A percentile compares a stretch with the other conserved stretches of the same genome.
phyloP scores from a whole-genome alignment of 2,888 invertebrate genomes.

The Hypolimnas misippus region DNA sequence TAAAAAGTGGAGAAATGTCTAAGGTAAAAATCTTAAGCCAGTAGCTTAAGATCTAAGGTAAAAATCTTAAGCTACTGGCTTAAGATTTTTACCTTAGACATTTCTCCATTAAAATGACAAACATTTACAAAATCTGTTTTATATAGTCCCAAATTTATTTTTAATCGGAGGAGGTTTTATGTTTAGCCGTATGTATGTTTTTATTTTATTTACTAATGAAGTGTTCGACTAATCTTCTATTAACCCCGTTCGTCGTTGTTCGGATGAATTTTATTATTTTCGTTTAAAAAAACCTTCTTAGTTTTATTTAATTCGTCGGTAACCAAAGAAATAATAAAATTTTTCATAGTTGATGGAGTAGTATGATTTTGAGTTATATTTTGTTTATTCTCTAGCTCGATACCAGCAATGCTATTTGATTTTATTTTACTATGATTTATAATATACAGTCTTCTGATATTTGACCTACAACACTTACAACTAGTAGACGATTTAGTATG shows the following conservation, averaged over 20 bases:
- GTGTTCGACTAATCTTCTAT: constrained; percentile 2
- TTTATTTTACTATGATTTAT: constrained; percentile 35
- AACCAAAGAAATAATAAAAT: constrained; percentile 64
- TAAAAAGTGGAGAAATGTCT: too few species aligned
- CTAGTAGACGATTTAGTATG: constrained; percentile 50
- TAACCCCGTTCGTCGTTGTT: constrained; percentile 51
- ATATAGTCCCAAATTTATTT: too few species aligned
- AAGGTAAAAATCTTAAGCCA: too few species aligned
- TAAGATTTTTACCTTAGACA: too few species aligned
- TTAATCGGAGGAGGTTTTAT: too few species aligned
- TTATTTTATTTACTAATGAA: too few species aligned
- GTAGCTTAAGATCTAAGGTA: too few species aligned
- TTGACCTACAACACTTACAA: constrained; percentile 52
- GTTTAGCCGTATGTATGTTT: too few species aligned
- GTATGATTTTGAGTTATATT: constrained; percentile 8
- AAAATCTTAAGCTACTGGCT: too few species aligned
- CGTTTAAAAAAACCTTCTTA: constrained; percentile 62
- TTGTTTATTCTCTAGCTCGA: constrained; percentile 21
- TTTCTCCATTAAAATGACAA: too few species aligned
- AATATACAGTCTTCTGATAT: constrained; percentile 47
- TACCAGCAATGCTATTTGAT: constrained; percentile 23
- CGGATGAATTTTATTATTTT: constrained; percentile 75
- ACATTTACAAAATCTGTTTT: too few species aligned
- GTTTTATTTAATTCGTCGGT: constrained; percentile 67
- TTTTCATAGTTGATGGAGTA: constrained; percentile 45